Conservation (phyloP, 2,797 vertebrate genomes). For the Discoglossus pictus region DNA sequence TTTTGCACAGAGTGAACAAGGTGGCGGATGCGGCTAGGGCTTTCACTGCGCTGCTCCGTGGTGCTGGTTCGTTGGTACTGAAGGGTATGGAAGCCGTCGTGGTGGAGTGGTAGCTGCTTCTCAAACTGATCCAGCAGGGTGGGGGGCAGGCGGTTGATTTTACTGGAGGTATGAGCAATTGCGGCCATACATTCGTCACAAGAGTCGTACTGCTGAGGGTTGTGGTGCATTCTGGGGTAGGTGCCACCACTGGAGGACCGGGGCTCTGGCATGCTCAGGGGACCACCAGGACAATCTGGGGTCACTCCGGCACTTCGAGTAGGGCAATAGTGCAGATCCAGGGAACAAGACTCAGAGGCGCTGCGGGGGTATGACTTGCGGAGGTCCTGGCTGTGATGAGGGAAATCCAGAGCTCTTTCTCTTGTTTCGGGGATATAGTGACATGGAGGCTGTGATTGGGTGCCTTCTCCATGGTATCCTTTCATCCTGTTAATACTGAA, state of each 20-base stretch:
- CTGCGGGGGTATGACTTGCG: constrained; percentile 68
- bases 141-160: constrained; percentile 92
- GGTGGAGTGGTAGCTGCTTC: constrained; percentile 94
- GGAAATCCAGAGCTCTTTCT: constrained; percentile 74
- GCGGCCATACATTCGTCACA: constrained; percentile 90
- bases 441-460: constrained; percentile 88
- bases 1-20: constrained; percentile 98
- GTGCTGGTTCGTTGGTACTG: constrained; percentile 88
- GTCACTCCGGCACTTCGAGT: constrained; percentile 71
- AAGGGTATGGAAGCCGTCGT: constrained; percentile 96
- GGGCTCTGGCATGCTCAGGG: constrained; percentile 72
- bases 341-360: constrained; percentile 73
- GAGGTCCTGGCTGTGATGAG: constrained; percentile 68
- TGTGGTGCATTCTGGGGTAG: constrained; percentile 93
- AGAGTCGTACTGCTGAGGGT: constrained; percentile 87
- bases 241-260: constrained; percentile 83
- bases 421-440: constrained; percentile 86
- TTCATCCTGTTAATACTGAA: constrained; percentile 77
- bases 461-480: constrained; percentile 95
- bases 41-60: constrained; percentile 90
- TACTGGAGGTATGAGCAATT: constrained; percentile 75
- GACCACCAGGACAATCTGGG: constrained; percentile 72
- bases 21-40: constrained; percentile 96
- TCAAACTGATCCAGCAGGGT: constrained; percentile 95
- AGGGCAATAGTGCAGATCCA: constrained; percentile 84